These are phyloP conservation scores for Phalacrocorax carbo DNA, from an alignment of 2,113 vertebrate genomes.

Conservation along the genomic window DNA sequence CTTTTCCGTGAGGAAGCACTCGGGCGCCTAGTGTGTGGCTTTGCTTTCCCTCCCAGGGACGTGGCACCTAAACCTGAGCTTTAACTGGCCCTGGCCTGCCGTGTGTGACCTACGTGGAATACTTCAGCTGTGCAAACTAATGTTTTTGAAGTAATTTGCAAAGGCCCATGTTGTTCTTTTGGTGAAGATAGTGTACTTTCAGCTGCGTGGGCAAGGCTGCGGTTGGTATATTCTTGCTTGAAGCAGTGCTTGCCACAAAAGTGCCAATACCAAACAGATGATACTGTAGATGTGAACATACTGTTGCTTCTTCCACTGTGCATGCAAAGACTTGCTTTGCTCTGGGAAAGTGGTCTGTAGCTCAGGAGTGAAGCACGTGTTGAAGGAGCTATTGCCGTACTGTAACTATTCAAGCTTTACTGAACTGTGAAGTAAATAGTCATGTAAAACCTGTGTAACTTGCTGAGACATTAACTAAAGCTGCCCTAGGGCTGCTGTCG, in stretches of 20 bases:
- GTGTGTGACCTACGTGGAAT: fast-evolving
- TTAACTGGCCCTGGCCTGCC: not conserved
- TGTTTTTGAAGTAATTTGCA: fast-evolving
- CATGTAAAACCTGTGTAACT: not conserved
- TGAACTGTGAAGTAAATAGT: not conserved
- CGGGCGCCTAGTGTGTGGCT: fast-evolving
- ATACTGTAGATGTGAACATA: fast-evolving
- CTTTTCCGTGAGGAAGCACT: not conserved
- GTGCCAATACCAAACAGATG: fast-evolving
- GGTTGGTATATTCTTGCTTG: not conserved
- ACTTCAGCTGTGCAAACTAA: fast-evolving
- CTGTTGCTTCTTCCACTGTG: not conserved
- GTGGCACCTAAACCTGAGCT: not conserved
- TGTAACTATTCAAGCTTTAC: not conserved
- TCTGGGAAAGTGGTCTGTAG: not conserved
- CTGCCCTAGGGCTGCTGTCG: not conserved
- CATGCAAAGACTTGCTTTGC: fast-evolving
- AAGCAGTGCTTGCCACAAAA: fast-evolving
- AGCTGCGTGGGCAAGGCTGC: not conserved
- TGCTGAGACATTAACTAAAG: not conserved
- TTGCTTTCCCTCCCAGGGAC: not conserved
- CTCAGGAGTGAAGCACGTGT: not conserved
- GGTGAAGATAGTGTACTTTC: not conserved
- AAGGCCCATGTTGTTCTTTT: fast-evolving
- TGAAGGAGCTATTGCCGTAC: not conserved